phyloP scores from a whole-genome alignment of 2,888 invertebrate genomes.

The Lydus trimaculatus region DNA sequence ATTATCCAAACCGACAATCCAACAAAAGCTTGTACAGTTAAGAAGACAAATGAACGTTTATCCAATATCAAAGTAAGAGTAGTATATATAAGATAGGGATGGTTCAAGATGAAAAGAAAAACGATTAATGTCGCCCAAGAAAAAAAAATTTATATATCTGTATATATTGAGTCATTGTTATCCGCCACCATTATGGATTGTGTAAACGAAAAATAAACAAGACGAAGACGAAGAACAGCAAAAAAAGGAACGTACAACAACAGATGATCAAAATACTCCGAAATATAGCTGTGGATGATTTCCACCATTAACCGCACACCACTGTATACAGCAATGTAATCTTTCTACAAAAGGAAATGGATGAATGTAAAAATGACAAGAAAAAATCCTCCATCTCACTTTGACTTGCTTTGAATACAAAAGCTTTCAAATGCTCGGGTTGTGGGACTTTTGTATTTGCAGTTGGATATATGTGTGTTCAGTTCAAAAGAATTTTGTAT shows the following conservation, averaged over 20 bases:
- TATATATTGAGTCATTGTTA: not conserved
- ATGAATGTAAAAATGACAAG: not conserved
- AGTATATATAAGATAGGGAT: not conserved
- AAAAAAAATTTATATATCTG: too few species aligned
- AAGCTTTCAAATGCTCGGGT: not conserved
- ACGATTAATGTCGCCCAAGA: not conserved
- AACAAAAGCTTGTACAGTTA: not conserved
- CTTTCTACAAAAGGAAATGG: not conserved
- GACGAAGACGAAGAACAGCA: not conserved
- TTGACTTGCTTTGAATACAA: not conserved
- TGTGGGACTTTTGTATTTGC: not conserved
- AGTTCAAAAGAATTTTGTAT: not conserved
- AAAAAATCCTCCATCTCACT: not conserved
- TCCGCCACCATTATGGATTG: not conserved
- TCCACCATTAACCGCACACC: not conserved
- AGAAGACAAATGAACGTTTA: slow-evolving; percentile 1
- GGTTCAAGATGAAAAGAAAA: not conserved
- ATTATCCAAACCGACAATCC: not conserved
- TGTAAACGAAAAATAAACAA: not conserved
- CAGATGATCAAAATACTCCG: not conserved
- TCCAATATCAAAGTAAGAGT: not conserved
- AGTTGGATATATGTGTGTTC: not conserved
- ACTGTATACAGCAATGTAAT: not conserved
- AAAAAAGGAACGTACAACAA: not conserved
- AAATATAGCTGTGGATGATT: not conserved